phyloP scores from a whole-genome alignment of 1,140 invertebrate species.

The Copidosoma floridanum region DNA sequence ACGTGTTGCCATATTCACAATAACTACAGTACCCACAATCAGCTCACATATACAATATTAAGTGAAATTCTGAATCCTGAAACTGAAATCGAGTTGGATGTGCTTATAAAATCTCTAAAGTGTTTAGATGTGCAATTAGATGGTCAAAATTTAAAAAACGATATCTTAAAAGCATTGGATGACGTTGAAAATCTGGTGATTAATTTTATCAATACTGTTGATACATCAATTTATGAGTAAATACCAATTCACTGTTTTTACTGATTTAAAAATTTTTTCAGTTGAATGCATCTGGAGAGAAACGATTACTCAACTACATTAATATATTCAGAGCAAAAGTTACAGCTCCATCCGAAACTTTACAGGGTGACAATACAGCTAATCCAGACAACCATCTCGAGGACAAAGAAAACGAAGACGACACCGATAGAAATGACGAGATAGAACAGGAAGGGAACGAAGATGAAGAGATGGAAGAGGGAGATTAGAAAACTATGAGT shows the following conservation, averaged over 20 bases:
- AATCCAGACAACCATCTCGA: background rate
- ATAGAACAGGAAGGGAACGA: background rate
- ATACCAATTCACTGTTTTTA: slow-evolving; percentile 17
- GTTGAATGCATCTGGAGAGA: slow-evolving; percentile 32
- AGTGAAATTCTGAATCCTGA: slow-evolving; percentile 40
- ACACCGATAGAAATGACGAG: slow-evolving; percentile 2
- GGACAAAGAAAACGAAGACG: slow-evolving; percentile 1
- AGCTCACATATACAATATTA: slow-evolving; percentile 44
- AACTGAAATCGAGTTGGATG: slow-evolving; percentile 34
- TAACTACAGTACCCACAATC: slow-evolving; percentile 43
- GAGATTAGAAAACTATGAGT: background rate
- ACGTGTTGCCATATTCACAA: slow-evolving; percentile 33
- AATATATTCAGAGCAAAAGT: slow-evolving; percentile 34
- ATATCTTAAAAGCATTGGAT: slow-evolving; percentile 36
- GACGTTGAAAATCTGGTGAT: slow-evolving; percentile 39
- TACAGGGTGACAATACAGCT: background rate
- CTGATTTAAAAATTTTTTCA: slow-evolving; percentile 24
- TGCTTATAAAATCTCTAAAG: slow-evolving; percentile 43
- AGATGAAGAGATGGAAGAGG: background rate
- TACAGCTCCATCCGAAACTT: background rate
- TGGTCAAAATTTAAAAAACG: slow-evolving; percentile 33
- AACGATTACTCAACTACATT: slow-evolving; percentile 33
- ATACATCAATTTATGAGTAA: slow-evolving; percentile 9
- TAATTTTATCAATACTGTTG: slow-evolving; percentile 8
- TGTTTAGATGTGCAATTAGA: slow-evolving; percentile 41